Evolutionary conservation across 2,888 invertebrate species (phyloP).

Genomic region (Nymphalis c-album): DNA sequence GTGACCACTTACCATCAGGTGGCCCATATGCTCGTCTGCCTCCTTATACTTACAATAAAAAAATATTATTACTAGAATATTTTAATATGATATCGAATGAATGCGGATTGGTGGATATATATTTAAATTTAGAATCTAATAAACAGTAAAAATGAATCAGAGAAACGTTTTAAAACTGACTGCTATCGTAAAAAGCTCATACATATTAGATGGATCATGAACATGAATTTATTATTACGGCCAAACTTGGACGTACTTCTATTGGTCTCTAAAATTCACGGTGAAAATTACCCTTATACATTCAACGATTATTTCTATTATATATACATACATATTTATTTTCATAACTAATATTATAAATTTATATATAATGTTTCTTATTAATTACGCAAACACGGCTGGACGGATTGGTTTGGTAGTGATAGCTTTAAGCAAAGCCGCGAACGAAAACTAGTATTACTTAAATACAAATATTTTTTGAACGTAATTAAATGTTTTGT

Average conservation of each 20-base stretch:
- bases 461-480: too few relatives aligned
- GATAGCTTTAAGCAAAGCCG: too few relatives aligned
- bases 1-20: too few relatives aligned
- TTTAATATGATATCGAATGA: background rate
- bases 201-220: constrained; percentile 50
- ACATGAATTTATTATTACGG: constrained; percentile 48
- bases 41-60: too few relatives aligned
- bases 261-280: constrained; percentile 11
- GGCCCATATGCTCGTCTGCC: too few relatives aligned
- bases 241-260: constrained; percentile 9
- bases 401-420: too few relatives aligned
- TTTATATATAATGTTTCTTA: too few relatives aligned
- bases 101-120: background rate
- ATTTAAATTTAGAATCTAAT: constrained; percentile 48
- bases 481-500: too few relatives aligned
- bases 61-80: background rate
- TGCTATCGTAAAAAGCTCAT: constrained; percentile 56
- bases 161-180: constrained; percentile 53
- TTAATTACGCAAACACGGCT: too few relatives aligned
- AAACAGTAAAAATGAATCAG: constrained; percentile 59
- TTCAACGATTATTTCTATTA: background rate
- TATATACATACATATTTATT: background rate
- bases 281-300: background rate
- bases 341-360: background rate
- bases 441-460: too few relatives aligned